Evolutionary conservation across 2,113 vertebrate species (phyloP).

Genomic region (Oncorhynchus gorbuscha): DNA sequence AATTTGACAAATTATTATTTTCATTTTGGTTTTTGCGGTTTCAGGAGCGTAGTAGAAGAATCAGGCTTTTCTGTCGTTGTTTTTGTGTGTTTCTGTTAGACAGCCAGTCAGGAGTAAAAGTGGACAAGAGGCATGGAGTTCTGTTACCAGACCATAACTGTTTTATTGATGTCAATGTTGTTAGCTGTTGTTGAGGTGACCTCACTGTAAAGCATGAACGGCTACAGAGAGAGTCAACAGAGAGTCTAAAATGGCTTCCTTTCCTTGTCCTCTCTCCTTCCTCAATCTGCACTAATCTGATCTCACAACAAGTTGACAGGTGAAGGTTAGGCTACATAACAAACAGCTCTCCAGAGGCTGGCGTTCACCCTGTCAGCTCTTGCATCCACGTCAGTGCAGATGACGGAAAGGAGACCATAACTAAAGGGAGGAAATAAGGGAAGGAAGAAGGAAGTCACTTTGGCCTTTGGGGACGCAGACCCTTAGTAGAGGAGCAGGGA

Average conservation of each 20-base stretch:
- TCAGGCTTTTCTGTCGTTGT: slow-evolving; percentile 3
- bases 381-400: neutral
- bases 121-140: neutral
- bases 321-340: neutral
- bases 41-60: neutral
- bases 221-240: neutral
- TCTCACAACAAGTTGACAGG: neutral
- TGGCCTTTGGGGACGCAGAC: neutral
- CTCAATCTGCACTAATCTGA: neutral
- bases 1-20: slow-evolving; percentile 1
- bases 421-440: neutral
- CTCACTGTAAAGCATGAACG: neutral
- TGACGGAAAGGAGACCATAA: neutral
- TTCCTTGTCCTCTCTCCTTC: neutral
- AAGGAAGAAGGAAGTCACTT: neutral
- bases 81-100: slow-evolving; percentile 4
- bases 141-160: neutral
- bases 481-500: neutral
- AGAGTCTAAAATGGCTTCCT: neutral
- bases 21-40: slow-evolving; percentile 3
- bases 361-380: neutral
- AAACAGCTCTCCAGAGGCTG: neutral
- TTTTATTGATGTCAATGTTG: slow-evolving; percentile 1
- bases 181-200: neutral
- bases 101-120: neutral